phyloP scores from a whole-genome alignment of 2,888 invertebrate genomes.

The Drosophila eohydei region DNA sequence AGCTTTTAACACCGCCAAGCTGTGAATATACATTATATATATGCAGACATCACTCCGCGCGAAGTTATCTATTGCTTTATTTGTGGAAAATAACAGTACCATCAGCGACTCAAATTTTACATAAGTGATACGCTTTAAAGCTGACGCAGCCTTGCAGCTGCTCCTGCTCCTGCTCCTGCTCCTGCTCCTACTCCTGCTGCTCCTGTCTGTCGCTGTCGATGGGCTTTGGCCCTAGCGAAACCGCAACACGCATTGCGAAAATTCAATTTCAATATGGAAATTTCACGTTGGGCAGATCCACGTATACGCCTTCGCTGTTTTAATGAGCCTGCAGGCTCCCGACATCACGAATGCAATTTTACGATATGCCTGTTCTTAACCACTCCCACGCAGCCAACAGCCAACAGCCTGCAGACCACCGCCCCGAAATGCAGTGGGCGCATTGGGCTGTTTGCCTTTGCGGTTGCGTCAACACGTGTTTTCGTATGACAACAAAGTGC shows the following conservation, averaged over 20 bases:
- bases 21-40: slow-evolving; percentile 26
- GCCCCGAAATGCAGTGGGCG: neutral
- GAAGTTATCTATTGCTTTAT: slow-evolving; percentile 34
- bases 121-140: slow-evolving; percentile 28
- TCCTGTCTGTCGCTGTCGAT: slow-evolving; percentile 24
- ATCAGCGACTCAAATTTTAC: slow-evolving; percentile 34
- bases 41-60: slow-evolving; percentile 8
- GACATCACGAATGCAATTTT: slow-evolving; percentile 34
- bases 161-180: neutral
- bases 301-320: slow-evolving; percentile 37
- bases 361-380: slow-evolving; percentile 42
- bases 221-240: slow-evolving; percentile 56
- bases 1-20: slow-evolving; percentile 58
- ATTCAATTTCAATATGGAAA: slow-evolving; percentile 82
- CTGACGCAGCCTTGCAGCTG: slow-evolving; percentile 21
- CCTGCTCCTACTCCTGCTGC: neutral
- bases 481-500: slow-evolving; percentile 50
- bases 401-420: neutral
- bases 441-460: slow-evolving; percentile 58
- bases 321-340: slow-evolving; percentile 42
- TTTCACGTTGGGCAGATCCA: slow-evolving; percentile 40
- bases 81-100: slow-evolving; percentile 36
- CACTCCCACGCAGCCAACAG: slow-evolving; percentile 21
- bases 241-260: slow-evolving; percentile 72
- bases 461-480: slow-evolving; percentile 73